Evolutionary conservation across 2,888 invertebrate species (phyloP).

Genomic region (Nomada ferruginata): DNA sequence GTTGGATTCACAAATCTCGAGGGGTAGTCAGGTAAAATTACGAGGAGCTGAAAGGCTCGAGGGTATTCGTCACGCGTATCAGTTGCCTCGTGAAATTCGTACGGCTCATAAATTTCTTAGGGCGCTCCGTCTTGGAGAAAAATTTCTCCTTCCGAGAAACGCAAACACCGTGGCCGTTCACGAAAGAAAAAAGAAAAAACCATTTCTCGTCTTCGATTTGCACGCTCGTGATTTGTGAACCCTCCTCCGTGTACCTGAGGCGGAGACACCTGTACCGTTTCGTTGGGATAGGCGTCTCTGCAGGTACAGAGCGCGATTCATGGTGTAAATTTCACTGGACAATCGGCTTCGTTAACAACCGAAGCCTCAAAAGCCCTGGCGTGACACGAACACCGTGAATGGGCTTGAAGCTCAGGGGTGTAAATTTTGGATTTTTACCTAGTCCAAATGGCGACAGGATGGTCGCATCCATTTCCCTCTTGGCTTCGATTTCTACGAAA

Average conservation of each 20-base stretch:
- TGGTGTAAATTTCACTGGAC: constrained; percentile 67
- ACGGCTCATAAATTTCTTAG: constrained; percentile 22
- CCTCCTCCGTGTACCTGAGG: constrained; percentile 1
- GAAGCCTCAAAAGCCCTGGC: constrained; percentile 34
- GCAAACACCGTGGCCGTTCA: constrained; percentile 9
- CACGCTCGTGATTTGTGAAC: constrained; percentile 39
- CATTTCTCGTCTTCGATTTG: constrained; percentile 24
- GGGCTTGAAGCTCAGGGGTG: constrained; percentile 27
- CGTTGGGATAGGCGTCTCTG: neutral
- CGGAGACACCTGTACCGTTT: constrained; percentile 26
- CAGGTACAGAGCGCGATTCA: constrained; percentile 58
- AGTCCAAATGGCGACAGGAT: neutral
- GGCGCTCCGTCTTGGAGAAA: neutral
- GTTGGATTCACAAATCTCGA: neutral
- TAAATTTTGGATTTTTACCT: neutral
- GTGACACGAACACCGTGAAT: constrained; percentile 64
- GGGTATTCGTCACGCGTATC: constrained; percentile 44
- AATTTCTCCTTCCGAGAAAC: constrained; percentile 10
- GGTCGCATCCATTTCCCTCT: too few relatives aligned
- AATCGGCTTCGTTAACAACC: constrained; percentile 67
- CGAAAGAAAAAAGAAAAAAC: neutral
- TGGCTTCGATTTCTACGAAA: too few relatives aligned
- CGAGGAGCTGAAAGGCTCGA: neutral
- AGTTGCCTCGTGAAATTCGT: constrained; percentile 22
- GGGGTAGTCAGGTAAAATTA: neutral